phyloP scores from a whole-genome alignment of 2,113 vertebrate species.

The Catharus fuscescens region DNA sequence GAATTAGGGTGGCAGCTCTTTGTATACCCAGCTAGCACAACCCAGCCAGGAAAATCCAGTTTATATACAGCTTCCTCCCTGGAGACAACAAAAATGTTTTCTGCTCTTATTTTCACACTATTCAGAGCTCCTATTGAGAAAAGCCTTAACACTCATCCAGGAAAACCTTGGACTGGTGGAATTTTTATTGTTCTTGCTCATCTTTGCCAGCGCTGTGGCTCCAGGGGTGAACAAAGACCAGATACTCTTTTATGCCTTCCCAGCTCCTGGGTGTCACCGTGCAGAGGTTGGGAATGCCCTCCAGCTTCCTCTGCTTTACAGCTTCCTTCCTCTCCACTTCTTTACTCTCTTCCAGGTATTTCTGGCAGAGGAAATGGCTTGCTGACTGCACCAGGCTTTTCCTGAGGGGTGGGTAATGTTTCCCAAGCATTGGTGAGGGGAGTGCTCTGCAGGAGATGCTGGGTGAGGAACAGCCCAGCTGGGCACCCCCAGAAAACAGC shows the following conservation, averaged over 20 bases:
- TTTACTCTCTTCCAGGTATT: slow-evolving; percentile 37
- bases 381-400: background rate
- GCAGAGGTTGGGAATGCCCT: background rate
- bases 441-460: background rate
- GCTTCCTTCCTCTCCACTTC: slow-evolving; percentile 14
- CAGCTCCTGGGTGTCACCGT: accelerated
- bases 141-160: background rate
- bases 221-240: slow-evolving; percentile 6
- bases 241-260: background rate
- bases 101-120: background rate
- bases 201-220: background rate
- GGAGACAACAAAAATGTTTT: background rate
- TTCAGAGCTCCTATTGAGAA: background rate
- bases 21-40: background rate
- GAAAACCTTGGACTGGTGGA: background rate
- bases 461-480: background rate
- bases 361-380: background rate
- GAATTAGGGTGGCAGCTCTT: background rate
- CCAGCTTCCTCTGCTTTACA: slow-evolving; percentile 42
- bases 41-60: background rate
- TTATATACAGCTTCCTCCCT: background rate
- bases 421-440: background rate
- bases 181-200: background rate
- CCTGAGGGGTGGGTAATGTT: background rate
- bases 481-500: background rate